Base-by-base conservation (phyloP, 1,140 invertebrate species). In the Chlorops oryzae region DNA sequence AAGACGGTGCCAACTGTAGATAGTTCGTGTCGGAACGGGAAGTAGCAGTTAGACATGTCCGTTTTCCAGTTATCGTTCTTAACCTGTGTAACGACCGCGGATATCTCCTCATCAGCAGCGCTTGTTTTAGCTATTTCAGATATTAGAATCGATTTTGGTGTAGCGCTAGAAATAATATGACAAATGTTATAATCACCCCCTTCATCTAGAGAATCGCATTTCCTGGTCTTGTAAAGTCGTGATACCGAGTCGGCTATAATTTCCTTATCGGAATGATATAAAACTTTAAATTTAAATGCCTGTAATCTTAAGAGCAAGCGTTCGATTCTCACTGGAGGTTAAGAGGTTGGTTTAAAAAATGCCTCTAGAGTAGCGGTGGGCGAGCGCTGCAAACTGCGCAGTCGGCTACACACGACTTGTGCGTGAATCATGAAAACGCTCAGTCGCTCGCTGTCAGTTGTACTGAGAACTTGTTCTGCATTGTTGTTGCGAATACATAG, bases 101-200 rank as follows among this genome's bases (percentile, higher is more conserved):
- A n/a, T n/a, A n/a, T n/a, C n/a, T 52, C 48, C 32, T 53, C 24
- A 10, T 53, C 57, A 42, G 45, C 35, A 7, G 47, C 43, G 28
- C 41, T 54, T 38, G 52, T 50, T 46, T 50, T 35, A 28, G 39
- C 41, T 27, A 51, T 52, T 42, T 55, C 50, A 15, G 24, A 48
- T 46, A 57, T 55, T 24, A 22, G 39, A 27, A 56, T 20, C 15
- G 54, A 47, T 35, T 28, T 32, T 15, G 51, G 49, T 10, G 34
- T 50, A 22, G 2, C 9, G 17, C 20, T 28, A 27, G 51, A 28
- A 18, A 52, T 18, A 40, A 54, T 38, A 21, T 22, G 48, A 25
- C 50, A 50, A 49, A 58, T 48, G 18, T 32, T 54, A 38, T 53
- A 44, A 27, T 59, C 50, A 18, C 39, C 13, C 3, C 38, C 18